Percentiles rank a stretch among this genome's conserved stretches.
These are phyloP conservation scores for Chydorus sphaericus DNA, from an alignment of 2,888 invertebrate species.

Conservation along the genomic window DNA sequence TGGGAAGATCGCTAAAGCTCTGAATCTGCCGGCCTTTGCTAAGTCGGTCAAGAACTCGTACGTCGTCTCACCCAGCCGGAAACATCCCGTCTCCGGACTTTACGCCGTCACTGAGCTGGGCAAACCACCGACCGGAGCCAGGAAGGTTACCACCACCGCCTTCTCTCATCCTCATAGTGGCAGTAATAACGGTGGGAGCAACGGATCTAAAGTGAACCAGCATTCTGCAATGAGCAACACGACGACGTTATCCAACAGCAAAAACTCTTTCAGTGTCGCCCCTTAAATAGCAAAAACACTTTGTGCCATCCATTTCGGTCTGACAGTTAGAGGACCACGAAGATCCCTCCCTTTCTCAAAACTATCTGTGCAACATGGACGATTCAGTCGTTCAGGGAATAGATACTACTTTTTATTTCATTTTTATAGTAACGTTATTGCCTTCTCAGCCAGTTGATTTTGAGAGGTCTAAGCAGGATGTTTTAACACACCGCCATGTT, in stretches of 20 bases:
- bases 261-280: constrained; percentile 6
- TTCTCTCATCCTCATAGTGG: constrained; percentile 14
- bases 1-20: constrained; percentile 11
- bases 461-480: background rate
- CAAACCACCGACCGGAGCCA: constrained; percentile 6
- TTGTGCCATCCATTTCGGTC: background rate
- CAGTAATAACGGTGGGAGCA: no score
- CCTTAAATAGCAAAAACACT: background rate
- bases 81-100: constrained; percentile 50
- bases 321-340: no score
- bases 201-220: background rate
- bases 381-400: no score
- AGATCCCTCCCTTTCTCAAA: background rate
- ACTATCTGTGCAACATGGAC: background rate
- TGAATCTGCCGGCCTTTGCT: constrained; percentile 11
- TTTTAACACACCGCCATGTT: background rate
- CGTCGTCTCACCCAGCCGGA: constrained; percentile 13
- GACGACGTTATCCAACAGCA: constrained; percentile 2
- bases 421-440: background rate
- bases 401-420: background rate
- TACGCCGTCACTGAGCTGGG: constrained; percentile 21
- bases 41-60: constrained; percentile 15
- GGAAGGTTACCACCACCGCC: constrained; percentile 11
- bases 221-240: background rate
- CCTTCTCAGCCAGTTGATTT: no score